These are phyloP conservation scores for Microlaimidae sp. DNA, from an alignment of 2,888 invertebrate species.

Conservation along the genomic window DNA sequence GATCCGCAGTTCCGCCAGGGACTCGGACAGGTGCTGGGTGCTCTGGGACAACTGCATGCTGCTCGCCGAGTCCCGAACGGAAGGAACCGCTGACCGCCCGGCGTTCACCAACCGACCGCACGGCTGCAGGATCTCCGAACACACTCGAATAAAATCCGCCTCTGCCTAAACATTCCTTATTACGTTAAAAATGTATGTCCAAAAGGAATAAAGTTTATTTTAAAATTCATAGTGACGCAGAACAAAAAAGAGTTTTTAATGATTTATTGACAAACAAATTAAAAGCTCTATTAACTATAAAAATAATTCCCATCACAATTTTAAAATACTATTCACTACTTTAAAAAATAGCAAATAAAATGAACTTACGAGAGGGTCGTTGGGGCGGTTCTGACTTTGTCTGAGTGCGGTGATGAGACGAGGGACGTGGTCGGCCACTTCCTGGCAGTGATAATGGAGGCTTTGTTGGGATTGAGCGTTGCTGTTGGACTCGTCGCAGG, in stretches of 20 bases:
- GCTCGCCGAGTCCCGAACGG: slow-evolving; percentile 57
- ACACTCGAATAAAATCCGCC: slow-evolving; percentile 27
- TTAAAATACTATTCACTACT: too few species aligned
- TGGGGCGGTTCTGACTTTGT: slow-evolving; percentile 10
- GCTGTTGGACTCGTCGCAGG: slow-evolving; percentile 55
- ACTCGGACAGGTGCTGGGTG: slow-evolving; percentile 47
- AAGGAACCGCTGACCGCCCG: slow-evolving; percentile 62
- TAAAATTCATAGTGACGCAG: too few species aligned
- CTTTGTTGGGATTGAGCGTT: slow-evolving; percentile 49
- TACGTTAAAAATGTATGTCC: not conserved
- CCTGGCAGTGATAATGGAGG: slow-evolving; percentile 36
- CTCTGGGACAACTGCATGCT: slow-evolving; percentile 55
- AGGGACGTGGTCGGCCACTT: slow-evolving; percentile 39
- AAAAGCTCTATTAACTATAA: not conserved
- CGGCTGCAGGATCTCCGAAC: slow-evolving; percentile 33
- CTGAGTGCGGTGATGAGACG: slow-evolving; percentile 34
- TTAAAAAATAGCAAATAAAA: too few species aligned
- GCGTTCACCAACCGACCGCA: slow-evolving; percentile 52
- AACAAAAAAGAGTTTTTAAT: not conserved
- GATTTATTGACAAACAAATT: not conserved
- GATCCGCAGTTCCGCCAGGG: slow-evolving; percentile 50
- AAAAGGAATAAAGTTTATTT: too few species aligned
- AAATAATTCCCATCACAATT: slow-evolving; percentile 6
- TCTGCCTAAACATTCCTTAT: slow-evolving; percentile 19
- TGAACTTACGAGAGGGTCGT: not conserved